Percentiles rank a stretch among this genome's conserved stretches.
phyloP scores from a whole-genome alignment of 2,113 vertebrate species.

The Pelodiscus sinensis region DNA sequence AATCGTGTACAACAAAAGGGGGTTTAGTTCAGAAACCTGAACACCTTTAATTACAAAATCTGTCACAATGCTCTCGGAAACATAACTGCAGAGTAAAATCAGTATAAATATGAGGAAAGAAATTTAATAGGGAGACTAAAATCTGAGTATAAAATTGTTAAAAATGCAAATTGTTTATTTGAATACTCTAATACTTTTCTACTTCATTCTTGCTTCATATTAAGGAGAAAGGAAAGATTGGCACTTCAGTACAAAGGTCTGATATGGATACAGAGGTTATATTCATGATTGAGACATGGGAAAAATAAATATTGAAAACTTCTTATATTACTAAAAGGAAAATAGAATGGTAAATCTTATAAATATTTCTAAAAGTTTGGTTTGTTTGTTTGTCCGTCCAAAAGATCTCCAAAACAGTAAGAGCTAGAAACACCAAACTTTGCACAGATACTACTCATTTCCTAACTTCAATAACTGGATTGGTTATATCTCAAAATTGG shows the following conservation, averaged over 20 bases:
- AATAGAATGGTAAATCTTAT: not conserved
- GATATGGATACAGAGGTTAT: not conserved
- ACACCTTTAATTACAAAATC: not conserved
- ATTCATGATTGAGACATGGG: not conserved
- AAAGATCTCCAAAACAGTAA: too few species aligned
- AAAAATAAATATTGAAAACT: not conserved
- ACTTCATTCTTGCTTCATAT: not conserved
- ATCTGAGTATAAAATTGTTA: not conserved
- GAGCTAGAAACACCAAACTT: too few species aligned
- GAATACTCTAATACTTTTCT: too few species aligned
- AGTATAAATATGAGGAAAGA: not conserved
- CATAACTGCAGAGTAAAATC: rapidly evolving
- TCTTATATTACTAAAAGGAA: not conserved
- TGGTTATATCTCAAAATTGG: too few species aligned
- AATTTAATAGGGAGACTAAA: not conserved
- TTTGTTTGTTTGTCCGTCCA: too few species aligned
- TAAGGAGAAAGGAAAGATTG: not conserved
- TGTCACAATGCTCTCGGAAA: not conserved
- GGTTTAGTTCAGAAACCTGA: not conserved
- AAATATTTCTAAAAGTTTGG: too few species aligned
- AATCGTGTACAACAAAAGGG: not conserved
- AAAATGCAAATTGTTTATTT: too few species aligned
- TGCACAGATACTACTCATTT: too few species aligned
- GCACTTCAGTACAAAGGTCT: not conserved
- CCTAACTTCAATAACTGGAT: too few species aligned